Evolutionary conservation across 2,797 vertebrate species (phyloP).

Genomic region (Phoxinus dragarum): DNA sequence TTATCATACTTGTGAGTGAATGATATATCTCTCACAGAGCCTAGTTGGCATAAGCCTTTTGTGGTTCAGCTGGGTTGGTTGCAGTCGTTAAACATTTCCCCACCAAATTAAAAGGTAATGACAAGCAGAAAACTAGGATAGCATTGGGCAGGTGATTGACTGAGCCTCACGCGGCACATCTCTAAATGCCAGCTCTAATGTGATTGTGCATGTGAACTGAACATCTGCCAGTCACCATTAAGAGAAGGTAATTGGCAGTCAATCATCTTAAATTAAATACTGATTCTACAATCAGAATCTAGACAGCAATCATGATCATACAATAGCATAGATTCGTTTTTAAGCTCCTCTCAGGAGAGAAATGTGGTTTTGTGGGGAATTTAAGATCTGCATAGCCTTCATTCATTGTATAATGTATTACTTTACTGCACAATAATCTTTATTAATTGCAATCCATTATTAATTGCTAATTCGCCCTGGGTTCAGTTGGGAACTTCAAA

Average conservation of each 20-base stretch:
- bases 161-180: constrained; percentile 1
- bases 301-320: constrained; percentile 2
- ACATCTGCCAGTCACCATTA: constrained; percentile 37
- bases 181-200: constrained; percentile 29
- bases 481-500: background rate
- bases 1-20: constrained; percentile 10
- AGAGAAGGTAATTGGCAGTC: constrained; percentile 32
- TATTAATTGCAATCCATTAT: constrained; percentile 34
- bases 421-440: constrained; percentile 12
- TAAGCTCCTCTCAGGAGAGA: constrained; percentile 9
- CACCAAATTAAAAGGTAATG: constrained; percentile 43
- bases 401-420: background rate
- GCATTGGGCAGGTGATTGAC: constrained; percentile 18
- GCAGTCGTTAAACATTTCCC: constrained; percentile 23
- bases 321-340: background rate
- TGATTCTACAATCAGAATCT: background rate
- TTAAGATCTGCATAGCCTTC: background rate
- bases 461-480: constrained; percentile 18
- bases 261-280: constrained; percentile 22
- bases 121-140: constrained; percentile 25
- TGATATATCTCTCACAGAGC: background rate
- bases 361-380: constrained; percentile 9
- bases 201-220: constrained; percentile 16
- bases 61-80: constrained; percentile 27
- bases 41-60: constrained; percentile 9